Percentiles rank a stretch among this genome's conserved stretches.
phyloP scores from a whole-genome alignment of 2,113 vertebrate species.

The Dissostichus mawsoni region DNA sequence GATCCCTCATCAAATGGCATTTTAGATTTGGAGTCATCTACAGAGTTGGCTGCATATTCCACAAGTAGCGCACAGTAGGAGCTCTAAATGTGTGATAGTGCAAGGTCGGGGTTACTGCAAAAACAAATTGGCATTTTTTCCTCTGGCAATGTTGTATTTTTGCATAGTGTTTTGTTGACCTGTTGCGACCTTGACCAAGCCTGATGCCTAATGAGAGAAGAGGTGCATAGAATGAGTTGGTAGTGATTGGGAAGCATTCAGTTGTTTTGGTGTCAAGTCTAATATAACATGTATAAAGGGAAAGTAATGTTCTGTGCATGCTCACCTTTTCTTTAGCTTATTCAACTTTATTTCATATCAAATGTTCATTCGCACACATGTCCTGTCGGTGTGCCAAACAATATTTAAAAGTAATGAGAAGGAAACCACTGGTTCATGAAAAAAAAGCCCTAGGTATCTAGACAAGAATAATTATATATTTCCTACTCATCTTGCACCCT shows the following conservation, averaged over 20 bases:
- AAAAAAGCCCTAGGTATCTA: slow-evolving; percentile 48
- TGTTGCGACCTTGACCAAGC: slow-evolving; percentile 12
- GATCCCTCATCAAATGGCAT: slow-evolving; percentile 32
- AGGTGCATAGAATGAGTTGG: slow-evolving; percentile 19
- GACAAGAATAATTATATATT: slow-evolving; percentile 70
- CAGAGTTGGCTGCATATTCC: slow-evolving; percentile 19
- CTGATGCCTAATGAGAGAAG: slow-evolving; percentile 8
- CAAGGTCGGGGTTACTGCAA: slow-evolving; percentile 19
- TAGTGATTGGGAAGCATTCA: too few relatives aligned
- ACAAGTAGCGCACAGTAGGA: slow-evolving; percentile 9
- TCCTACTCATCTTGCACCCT: slow-evolving; percentile 54
- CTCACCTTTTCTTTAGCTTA: neutral
- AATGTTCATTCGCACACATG: neutral
- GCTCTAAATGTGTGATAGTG: neutral
- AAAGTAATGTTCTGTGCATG: neutral
- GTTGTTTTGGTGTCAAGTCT: neutral
- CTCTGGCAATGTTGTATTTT: slow-evolving; percentile 9
- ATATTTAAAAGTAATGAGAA: neutral
- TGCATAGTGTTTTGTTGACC: slow-evolving; percentile 23
- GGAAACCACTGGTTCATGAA: slow-evolving; percentile 34
- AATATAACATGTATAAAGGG: neutral
- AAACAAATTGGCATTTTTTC: slow-evolving; percentile 12
- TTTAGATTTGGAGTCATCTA: slow-evolving; percentile 9
- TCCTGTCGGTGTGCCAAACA: slow-evolving; percentile 10
- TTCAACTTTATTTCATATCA: neutral